Evolutionary conservation across 1,140 invertebrate species (phyloP).

Genomic region (Apis florea): DNA sequence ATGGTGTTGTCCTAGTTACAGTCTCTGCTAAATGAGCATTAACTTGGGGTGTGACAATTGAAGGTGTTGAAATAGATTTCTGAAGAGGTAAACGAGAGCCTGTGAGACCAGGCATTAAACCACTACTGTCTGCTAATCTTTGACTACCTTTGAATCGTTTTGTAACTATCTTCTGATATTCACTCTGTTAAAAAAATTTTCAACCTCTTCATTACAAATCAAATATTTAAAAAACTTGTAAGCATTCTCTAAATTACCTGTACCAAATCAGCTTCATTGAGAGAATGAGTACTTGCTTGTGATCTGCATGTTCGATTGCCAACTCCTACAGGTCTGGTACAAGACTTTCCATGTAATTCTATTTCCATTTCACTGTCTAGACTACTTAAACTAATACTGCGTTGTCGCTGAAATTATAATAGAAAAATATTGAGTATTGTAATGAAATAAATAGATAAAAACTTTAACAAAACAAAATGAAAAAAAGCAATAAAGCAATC

Average conservation of each 20-base stretch:
- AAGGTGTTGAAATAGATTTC: slow-evolving; percentile 95
- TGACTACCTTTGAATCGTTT: slow-evolving; percentile 80
- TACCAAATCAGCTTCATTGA: slow-evolving; percentile 90
- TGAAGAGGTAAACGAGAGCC: slow-evolving; percentile 88
- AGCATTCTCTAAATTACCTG: slow-evolving; percentile 81
- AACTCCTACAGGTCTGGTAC: slow-evolving; percentile 68
- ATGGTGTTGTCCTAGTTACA: slow-evolving; percentile 70
- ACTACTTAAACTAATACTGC: slow-evolving; percentile 81
- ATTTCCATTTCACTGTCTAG: slow-evolving; percentile 82
- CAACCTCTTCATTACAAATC: slow-evolving; percentile 1
- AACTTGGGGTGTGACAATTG: slow-evolving; percentile 87
- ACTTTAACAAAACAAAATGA: slow-evolving; percentile 39
- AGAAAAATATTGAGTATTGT: slow-evolving; percentile 12
- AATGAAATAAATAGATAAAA: slow-evolving; percentile 9
- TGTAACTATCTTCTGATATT: slow-evolving; percentile 83
- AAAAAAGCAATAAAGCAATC: slow-evolving; percentile 41
- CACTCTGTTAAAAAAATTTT: slow-evolving; percentile 76
- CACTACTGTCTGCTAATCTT: slow-evolving; percentile 83
- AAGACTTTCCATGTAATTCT: slow-evolving; percentile 76
- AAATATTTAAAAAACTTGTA: slow-evolving; percentile 1
- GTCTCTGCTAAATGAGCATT: slow-evolving; percentile 75
- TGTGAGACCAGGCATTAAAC: slow-evolving; percentile 82
- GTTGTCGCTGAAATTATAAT: slow-evolving; percentile 74
- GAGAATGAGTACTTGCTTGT: slow-evolving; percentile 89
- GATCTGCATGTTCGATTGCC: slow-evolving; percentile 80